Percentiles rank a stretch among this genome's conserved stretches.
Evolutionary conservation across 2,888 invertebrate species (phyloP).

Genomic region (Therioaphis trifolii): DNA sequence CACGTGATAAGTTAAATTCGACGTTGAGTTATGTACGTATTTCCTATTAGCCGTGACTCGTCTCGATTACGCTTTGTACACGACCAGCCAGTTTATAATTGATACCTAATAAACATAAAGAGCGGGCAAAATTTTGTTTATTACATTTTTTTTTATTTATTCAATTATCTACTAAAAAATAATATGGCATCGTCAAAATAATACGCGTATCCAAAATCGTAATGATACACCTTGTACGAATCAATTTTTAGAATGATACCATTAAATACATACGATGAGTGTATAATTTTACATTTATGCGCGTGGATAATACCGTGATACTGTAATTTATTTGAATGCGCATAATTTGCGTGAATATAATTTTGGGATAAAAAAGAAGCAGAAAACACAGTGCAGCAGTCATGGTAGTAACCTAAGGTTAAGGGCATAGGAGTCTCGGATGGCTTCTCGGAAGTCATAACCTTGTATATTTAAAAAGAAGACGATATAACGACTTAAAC

Average conservation of each 20-base stretch:
- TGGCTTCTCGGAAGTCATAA: constrained; percentile 55
- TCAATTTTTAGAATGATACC: background rate
- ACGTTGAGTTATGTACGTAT: background rate
- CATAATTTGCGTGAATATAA: constrained; percentile 44
- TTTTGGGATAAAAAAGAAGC: constrained; percentile 12
- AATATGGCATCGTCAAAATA: too few species aligned
- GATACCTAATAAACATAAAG: background rate
- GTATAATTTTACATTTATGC: constrained; percentile 12
- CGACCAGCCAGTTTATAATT: too few species aligned
- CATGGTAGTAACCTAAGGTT: constrained; percentile 50
- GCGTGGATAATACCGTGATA: background rate
- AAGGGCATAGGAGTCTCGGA: constrained; percentile 54
- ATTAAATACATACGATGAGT: background rate
- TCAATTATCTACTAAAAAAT: background rate
- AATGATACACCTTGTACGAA: too few species aligned
- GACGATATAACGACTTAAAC: constrained; percentile 33
- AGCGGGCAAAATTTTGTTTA: background rate
- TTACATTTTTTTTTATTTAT: background rate
- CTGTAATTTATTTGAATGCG: constrained; percentile 7
- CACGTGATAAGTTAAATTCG: background rate
- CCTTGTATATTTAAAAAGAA: constrained; percentile 38
- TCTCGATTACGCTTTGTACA: too few species aligned
- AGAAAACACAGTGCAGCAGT: constrained; percentile 5
- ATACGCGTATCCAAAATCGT: too few species aligned
- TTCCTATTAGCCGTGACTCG: background rate